Base-by-base conservation (phyloP, 2,113 vertebrate genomes). In the Serinus canaria region DNA sequence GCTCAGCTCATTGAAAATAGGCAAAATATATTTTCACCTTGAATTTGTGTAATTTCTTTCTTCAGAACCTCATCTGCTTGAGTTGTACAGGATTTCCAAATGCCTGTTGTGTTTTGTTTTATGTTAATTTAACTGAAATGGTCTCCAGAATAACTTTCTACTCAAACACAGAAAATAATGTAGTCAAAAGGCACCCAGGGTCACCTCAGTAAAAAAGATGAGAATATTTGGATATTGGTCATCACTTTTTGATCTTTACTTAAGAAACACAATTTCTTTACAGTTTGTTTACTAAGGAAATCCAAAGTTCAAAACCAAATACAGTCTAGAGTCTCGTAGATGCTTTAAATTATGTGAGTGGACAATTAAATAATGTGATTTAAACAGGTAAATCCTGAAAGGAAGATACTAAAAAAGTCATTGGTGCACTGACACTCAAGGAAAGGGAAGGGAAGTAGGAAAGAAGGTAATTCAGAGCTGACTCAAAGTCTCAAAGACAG, bases 11-110 rank as follows among this genome's bases (percentile, higher is more conserved):
- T 31, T 58, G 17, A 46, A 74, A 89, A 49, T 27, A 58, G 20
- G 31, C 3, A 74, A 77, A 92, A 66, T 53, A 46, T 5, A 2
- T 79, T 86, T 25, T 3, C n/a, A 58, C 13, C 7, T 89, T 86
- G 80, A 69, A 37, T 41, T 73, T 0, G 0, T 52, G 8, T 23
- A 0, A 56, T 60, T 73, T 83, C 7, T 59, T 86, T 63, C 8
- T 83, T 60, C 41, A 44, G 19, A 33, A 85, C 8, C 5, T 91
- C 23, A 39, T 77, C 60, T 86, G 25, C 15, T 59, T 70, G 25
- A 68, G 10, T 33, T 78, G 12, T 24, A 59, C 11, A 22, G 27
- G 37, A 78, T 64, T 91, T 77, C 60, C 28, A 84, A 49, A n/a
- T 49, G 12, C 7, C 1, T 52, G 4, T 6, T 44, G 5, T 52